phyloP scores from a whole-genome alignment of 2,888 invertebrate species.

The Aromia moschata region DNA sequence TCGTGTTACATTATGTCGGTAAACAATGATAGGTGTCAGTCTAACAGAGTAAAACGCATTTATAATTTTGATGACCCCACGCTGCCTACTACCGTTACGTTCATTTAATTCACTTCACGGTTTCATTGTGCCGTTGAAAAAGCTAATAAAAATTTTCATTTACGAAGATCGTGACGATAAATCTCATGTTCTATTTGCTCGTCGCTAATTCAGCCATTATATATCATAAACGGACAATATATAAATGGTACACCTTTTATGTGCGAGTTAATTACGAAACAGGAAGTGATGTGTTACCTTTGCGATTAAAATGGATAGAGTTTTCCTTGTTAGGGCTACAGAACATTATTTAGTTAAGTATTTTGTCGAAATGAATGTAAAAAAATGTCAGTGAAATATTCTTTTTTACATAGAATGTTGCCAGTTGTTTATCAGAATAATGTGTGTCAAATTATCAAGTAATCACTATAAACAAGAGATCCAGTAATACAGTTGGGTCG shows the following conservation, averaged over 20 bases:
- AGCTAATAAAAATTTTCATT: background rate
- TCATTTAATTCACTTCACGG: background rate
- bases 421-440: no score
- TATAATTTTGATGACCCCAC: background rate
- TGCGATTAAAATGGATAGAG: background rate
- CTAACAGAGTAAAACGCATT: background rate
- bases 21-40: no score
- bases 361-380: no score
- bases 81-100: background rate
- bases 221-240: constrained; percentile 25
- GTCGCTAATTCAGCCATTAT: constrained; percentile 26
- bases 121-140: background rate
- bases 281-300: constrained; percentile 19
- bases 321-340: background rate
- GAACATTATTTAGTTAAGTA: no score
- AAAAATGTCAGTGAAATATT: no score
- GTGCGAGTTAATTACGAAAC: constrained; percentile 15
- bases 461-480: no score
- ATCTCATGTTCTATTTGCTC: constrained; percentile 12
- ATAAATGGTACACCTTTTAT: constrained; percentile 21
- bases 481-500: no score
- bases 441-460: no score
- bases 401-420: no score
- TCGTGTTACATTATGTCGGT: no score
- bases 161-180: constrained; percentile 11